Base-by-base conservation (phyloP, 2,888 invertebrate species). In the Synanthedon formicaeformis region DNA sequence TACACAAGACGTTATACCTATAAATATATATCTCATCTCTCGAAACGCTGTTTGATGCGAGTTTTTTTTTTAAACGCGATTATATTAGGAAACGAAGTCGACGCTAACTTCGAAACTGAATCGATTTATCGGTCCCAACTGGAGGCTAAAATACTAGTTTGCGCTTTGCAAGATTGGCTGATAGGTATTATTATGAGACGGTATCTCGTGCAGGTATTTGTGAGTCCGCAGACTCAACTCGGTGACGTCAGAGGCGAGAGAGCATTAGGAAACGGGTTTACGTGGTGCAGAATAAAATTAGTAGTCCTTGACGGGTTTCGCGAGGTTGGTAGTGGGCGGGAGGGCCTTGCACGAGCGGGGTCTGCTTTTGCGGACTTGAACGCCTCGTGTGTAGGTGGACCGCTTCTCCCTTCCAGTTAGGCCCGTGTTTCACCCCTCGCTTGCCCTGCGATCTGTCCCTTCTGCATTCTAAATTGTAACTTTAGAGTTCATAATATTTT, bases 261-360 rank as follows among this genome's bases (percentile, higher is more conserved):
- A 61, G 64, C 62, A 68, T 74, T 78, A 70, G 70, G 69, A 75
- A 81, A 80, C 83, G 62, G 69, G 82, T 82, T 81, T 79, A 67
- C 63, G 57, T 60, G 65, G 73, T 74, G 76, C 68, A 74, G 78
- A 77, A 78, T 77, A 78, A 81, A 80, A 79, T 80, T 71, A 73
- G 73, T 67, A 69, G 67, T 68, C 68, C 62, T 68, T 65, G 73
- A 74, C 80, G 74, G 82, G 81, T 81, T 80, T 75, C 63, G 78
- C 73, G 75, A 70, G 69, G 71, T 60, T 63, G 61, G 69, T 66
- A 68, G 81, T 77, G 76, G 81, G 81, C 75, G 76, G 71, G 66
- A 71, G 59, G 67, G 63, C 60, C 62, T 34, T 66, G 61, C 34
- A 49, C 53, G 41, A 48, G 48, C n/a, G 40, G 16, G 51, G 40